These are phyloP conservation scores for Euwallacea similis DNA, from an alignment of 1,140 invertebrate species.

Conservation along the genomic window DNA sequence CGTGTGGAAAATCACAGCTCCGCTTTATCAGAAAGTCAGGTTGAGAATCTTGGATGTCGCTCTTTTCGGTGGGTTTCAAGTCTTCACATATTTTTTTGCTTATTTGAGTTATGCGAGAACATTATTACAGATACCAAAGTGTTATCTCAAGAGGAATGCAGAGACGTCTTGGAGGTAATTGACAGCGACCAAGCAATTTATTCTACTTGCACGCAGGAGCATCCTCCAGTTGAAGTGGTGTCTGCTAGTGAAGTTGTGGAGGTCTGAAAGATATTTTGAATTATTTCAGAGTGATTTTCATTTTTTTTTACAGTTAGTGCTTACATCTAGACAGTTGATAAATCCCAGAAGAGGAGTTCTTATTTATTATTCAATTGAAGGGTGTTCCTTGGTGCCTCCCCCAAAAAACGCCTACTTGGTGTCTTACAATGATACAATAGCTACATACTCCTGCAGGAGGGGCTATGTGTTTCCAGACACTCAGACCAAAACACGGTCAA, in stretches of 20 bases:
- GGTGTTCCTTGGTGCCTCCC: slow-evolving; percentile 55
- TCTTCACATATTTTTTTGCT: slow-evolving; percentile 28
- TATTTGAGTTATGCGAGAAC: neutral
- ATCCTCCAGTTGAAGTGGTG: slow-evolving; percentile 42
- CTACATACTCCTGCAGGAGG: slow-evolving; percentile 61
- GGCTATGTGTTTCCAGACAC: slow-evolving; percentile 63
- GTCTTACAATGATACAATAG: slow-evolving; percentile 53
- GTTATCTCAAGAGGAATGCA: slow-evolving; percentile 37
- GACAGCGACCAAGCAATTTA: slow-evolving; percentile 45
- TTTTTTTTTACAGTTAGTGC: slow-evolving; percentile 30
- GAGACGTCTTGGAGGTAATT: slow-evolving; percentile 45
- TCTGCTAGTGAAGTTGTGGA: slow-evolving; percentile 46
- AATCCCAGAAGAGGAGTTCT: slow-evolving; percentile 46
- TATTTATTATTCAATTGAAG: slow-evolving; percentile 56
- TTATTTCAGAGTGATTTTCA: neutral
- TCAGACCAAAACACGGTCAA: slow-evolving; percentile 54
- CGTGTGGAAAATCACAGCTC: slow-evolving; percentile 58
- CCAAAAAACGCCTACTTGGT: slow-evolving; percentile 64
- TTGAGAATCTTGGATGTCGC: slow-evolving; percentile 62
- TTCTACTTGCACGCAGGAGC: slow-evolving; percentile 45
- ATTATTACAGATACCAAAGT: slow-evolving; percentile 38
- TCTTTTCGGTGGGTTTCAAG: slow-evolving; percentile 57
- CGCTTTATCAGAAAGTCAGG: slow-evolving; percentile 58
- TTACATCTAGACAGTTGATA: slow-evolving; percentile 41
- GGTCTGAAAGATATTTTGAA: slow-evolving; percentile 1